Base-by-base conservation (phyloP, 2,113 vertebrate species). In the Athene cunicularia region DNA sequence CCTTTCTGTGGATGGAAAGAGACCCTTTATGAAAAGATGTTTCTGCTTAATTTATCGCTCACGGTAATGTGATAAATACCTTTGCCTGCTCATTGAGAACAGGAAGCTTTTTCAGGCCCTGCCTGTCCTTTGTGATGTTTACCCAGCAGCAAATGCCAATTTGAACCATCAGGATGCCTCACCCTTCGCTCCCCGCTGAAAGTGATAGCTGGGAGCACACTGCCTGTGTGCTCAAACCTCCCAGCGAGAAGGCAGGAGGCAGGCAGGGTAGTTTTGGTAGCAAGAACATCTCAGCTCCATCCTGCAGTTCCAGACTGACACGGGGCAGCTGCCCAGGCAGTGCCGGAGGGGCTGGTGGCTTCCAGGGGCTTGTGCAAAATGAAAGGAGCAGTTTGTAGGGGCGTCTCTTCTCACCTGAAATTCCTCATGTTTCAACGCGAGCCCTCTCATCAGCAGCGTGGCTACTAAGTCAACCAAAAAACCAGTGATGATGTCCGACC, bases 341-440 rank as follows among this genome's bases (percentile, higher is more conserved):
- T 2, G 9, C n/a, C 27, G 37, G 18, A 20, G 55, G 28, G 23
- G 23, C 66, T n/a, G 58, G 12, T 2, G 12, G 22, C 28, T 71
- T 22, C 28, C 0, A 1, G 56, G 27, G 50, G 9, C 58, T 56
- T 17, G 10, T 56, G 41, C n/a, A 37, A 33, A 55, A 26, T 3
- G 2, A 10, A 39, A 8, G 19, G 28, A 33, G 18, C 6, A 13
- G 70, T 52, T 85, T 21, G 30, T 23, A 26, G 24, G 14, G 10
- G 5, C 22, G 30, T 24, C 27, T 33, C 10, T 55, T 41, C 33
- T 67, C 56, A 26, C 33, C 30, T 53, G 47, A 53, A 64, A 45
- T 30, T 64, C 8, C 9, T 4, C 0, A 0, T 23, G 18, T 60
- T 33, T 55, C 49, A 26, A 10, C 45, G 52, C 0, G 1, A 63